Base-by-base conservation (phyloP, 1,140 invertebrate species). In the Akabosia matsudoensis region DNA sequence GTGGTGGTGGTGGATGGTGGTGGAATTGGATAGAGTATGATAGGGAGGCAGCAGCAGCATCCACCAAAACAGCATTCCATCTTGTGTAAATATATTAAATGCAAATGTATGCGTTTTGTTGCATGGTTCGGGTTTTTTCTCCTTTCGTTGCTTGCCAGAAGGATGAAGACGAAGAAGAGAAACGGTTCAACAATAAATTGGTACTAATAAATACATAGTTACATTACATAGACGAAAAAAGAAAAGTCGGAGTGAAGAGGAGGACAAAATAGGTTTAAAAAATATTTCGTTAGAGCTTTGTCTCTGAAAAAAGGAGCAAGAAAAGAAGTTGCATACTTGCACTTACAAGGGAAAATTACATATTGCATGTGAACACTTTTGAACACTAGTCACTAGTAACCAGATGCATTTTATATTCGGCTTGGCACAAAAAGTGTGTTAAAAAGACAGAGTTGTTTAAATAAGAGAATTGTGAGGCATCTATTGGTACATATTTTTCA, bases 101-200 rank as follows among this genome's bases (percentile, higher is more conserved):
- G 61, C n/a, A 31, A 67, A 31, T 67, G 61, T 4, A 67, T 67
- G 61, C 30, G 28, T 31, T 67, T 10, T 61, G 4, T 14, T n/a
- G 24, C 24, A n/a, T 14, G 14, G 4, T 61, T 61, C 14, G 54
- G n/a, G n/a, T n/a, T n/a, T n/a, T 22, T 7, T 10, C 4, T 13
- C 14, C 7, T 61, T 7, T 14, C 24, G 54, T 4, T 24, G 28
- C 28, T 2, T 67, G 61, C 61, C 28, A 67, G 10, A 31, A 67
- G 61, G 61, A 67, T 30, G 30, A 56, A 24, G 24, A 24, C 7
- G 24, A 56, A 67, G 61, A 30, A 67, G 54, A 61, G 54, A n/a
- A n/a, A 24, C 54, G 24, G 54, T 61, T 22, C 54, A 61, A 61
- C 54, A 61, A 61, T 61, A 24, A 14, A 61, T 61, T 61, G 37